Percentiles rank a stretch among this genome's conserved stretches.
Conservation (phyloP, 2,113 vertebrate genomes). For the Ameiurus melas region DNA sequence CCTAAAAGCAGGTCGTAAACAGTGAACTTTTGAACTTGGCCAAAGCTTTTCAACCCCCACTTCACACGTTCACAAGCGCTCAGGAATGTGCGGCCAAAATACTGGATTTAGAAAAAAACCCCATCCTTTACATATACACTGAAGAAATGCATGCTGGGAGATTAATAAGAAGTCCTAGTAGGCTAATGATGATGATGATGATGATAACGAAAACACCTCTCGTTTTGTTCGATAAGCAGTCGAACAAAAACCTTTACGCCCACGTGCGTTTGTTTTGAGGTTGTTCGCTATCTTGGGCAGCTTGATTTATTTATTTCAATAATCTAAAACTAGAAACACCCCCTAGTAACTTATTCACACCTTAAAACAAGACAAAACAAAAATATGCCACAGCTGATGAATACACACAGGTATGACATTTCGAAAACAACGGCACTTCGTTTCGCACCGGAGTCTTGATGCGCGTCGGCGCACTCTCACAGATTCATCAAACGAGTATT, state of each 20-base stretch:
- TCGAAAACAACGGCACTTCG: not conserved
- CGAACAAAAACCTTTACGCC: not conserved
- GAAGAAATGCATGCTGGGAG: slow-evolving; percentile 9
- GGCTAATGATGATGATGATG: not conserved
- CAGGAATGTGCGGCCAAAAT: slow-evolving; percentile 34
- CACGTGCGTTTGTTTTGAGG: not conserved
- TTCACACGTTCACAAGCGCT: slow-evolving; percentile 11
- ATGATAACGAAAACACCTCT: not conserved
- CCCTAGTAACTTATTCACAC: not conserved
- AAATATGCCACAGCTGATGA: not conserved
- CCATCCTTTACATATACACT: not conserved
- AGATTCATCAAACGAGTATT: not conserved
- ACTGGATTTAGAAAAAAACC: not conserved
- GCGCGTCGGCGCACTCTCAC: not conserved
- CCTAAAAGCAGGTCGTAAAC: slow-evolving; percentile 46
- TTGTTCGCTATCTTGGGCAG: not conserved
- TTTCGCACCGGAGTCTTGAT: not conserved
- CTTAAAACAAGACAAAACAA: no score
- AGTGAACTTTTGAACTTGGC: slow-evolving; percentile 57
- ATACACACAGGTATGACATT: not conserved
- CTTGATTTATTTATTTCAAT: not conserved
- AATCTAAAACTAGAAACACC: no score
- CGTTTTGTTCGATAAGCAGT: not conserved
- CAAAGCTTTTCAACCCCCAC: slow-evolving; percentile 39
- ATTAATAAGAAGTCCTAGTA: not conserved